Conservation (phyloP, 2,888 invertebrate genomes). For the Ormyrus nitidulus region DNA sequence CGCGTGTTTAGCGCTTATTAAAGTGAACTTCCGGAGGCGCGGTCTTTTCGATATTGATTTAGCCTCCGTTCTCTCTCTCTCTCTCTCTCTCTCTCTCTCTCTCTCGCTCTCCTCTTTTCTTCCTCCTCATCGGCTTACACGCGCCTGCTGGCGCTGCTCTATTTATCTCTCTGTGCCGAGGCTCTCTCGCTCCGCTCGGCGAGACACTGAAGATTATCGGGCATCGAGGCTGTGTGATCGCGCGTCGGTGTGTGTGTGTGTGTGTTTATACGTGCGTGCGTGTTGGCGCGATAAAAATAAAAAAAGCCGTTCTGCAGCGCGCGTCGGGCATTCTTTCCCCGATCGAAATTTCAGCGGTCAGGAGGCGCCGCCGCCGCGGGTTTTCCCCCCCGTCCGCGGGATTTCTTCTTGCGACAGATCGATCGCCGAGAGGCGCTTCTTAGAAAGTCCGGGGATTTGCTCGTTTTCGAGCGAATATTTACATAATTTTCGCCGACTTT, state of each 20-base stretch:
- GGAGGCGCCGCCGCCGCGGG: not conserved
- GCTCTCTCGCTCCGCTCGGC: slow-evolving; percentile 7
- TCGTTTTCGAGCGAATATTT: not conserved
- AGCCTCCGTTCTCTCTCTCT: slow-evolving; percentile 15
- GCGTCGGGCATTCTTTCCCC: slow-evolving; percentile 11
- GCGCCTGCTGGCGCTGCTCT: not conserved
- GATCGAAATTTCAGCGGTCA: slow-evolving; percentile 28
- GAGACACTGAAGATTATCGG: slow-evolving; percentile 41
- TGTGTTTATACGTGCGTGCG: not conserved
- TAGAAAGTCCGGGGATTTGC: not conserved
- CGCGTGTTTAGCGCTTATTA: slow-evolving; percentile 43
- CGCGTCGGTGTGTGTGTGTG: not conserved
- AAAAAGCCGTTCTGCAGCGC: not conserved
- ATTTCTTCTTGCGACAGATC: too few species aligned
- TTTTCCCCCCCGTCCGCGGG: too few species aligned
- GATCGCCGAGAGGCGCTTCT: too few species aligned
- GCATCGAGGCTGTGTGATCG: not conserved
- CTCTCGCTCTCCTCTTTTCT: not conserved
- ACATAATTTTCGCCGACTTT: not conserved
- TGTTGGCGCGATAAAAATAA: slow-evolving; percentile 38
- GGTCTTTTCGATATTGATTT: slow-evolving; percentile 62
- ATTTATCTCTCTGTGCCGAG: too few species aligned
- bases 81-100: not conserved
- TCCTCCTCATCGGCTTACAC: slow-evolving; percentile 1
- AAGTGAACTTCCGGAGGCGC: slow-evolving; percentile 39